These are phyloP conservation scores for Cardiocondyla obscurior DNA, from an alignment of 1,140 invertebrate genomes.

Conservation along the genomic window DNA sequence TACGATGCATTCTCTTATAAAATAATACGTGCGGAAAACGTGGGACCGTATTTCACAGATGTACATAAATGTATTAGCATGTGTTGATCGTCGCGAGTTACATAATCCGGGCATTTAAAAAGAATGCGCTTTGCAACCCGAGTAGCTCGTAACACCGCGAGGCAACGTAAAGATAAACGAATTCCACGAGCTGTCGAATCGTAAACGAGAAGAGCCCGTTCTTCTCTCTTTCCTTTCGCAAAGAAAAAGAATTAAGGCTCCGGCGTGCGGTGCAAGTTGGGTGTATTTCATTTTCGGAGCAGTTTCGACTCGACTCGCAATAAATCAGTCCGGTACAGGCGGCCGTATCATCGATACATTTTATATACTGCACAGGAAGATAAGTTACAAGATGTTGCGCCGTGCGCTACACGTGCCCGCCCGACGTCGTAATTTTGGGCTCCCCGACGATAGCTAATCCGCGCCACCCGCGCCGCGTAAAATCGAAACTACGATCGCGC, in stretches of 20 bases:
- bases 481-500: constrained; percentile 24
- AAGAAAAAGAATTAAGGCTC: background rate
- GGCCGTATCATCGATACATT: constrained; percentile 25
- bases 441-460: constrained; percentile 11
- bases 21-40: background rate
- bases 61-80: background rate
- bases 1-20: background rate
- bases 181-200: background rate
- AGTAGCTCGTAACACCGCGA: background rate
- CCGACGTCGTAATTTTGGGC: constrained; percentile 23
- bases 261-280: background rate
- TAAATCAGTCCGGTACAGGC: constrained; percentile 14
- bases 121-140: background rate
- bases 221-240: too few species aligned
- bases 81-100: background rate
- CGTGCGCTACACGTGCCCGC: background rate
- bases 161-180: background rate
- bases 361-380: background rate
- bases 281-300: constrained; percentile 30
- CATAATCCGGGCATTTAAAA: background rate
- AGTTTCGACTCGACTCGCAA: constrained; percentile 5
- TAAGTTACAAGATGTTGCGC: constrained; percentile 22
- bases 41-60: background rate
- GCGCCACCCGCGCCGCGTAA: background rate
- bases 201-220: background rate